A percentile compares a stretch with the other conserved stretches of the same genome.
Evolutionary conservation across 1,140 invertebrate species (phyloP).

Genomic region (Saxidomus purpurata): DNA sequence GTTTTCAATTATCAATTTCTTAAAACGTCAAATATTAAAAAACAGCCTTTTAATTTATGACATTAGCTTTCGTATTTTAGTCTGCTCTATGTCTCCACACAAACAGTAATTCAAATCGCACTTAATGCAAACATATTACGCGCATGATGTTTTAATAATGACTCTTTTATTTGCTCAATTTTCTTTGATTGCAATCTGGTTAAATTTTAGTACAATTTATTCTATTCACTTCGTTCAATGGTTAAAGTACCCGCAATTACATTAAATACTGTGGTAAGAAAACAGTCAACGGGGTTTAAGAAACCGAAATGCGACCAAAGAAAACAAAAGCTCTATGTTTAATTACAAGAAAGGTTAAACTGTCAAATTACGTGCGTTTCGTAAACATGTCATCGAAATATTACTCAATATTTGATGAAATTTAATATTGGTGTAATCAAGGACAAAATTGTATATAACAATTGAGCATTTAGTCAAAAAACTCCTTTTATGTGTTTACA

Average conservation of each 20-base stretch:
- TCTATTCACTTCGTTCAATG: background rate
- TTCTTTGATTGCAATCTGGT: background rate
- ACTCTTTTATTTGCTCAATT: conserved; percentile 30
- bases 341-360: background rate
- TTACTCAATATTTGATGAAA: conserved; percentile 36
- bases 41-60: background rate
- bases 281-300: background rate
- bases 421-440: conserved; percentile 24
- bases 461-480: background rate
- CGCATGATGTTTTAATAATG: conserved; percentile 7
- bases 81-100: background rate
- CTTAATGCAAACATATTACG: conserved; percentile 9
- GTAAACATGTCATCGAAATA: conserved; percentile 7
- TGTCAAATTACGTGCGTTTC: background rate
- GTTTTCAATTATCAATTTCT: conserved; percentile 16
- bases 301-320: background rate
- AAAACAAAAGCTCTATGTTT: conserved; percentile 11
- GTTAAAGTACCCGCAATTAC: background rate
- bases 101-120: conserved; percentile 6
- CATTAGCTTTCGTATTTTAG: background rate
- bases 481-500: background rate
- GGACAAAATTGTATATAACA: background rate
- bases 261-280: background rate
- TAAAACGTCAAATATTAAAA: conserved; percentile 15
- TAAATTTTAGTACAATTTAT: conserved; percentile 27